Evolutionary conservation across 1,140 invertebrate species (phyloP).

Genomic region (Anagrus nilaparvatae): DNA sequence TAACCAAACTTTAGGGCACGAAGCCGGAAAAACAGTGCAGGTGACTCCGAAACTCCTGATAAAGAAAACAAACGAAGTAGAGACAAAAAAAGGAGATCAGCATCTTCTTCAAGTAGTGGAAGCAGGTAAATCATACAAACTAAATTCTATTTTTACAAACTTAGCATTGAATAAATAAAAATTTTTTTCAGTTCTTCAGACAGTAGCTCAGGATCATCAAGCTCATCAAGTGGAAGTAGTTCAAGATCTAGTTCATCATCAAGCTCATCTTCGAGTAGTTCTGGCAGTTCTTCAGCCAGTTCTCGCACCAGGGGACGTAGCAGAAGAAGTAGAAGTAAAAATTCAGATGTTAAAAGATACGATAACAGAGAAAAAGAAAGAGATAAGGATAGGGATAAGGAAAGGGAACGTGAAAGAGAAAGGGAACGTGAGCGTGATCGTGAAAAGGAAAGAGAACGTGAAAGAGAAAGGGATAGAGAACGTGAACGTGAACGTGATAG

Average conservation of each 20-base stretch:
- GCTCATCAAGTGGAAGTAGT: constrained; percentile 46
- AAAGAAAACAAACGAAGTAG: constrained; percentile 62
- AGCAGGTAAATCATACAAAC: constrained; percentile 48
- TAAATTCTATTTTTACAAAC: not conserved
- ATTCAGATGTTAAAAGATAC: constrained; percentile 36
- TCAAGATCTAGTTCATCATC: constrained; percentile 64
- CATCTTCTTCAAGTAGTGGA: constrained; percentile 65
- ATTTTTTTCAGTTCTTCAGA: constrained; percentile 55
- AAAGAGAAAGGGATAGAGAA: constrained; percentile 29
- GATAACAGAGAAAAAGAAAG: constrained; percentile 45
- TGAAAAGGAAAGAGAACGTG: constrained; percentile 30
- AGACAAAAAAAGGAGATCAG: constrained; percentile 57
- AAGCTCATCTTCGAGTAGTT: constrained; percentile 55
- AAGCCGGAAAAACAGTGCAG: constrained; percentile 46
- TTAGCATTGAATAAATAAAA: not conserved
- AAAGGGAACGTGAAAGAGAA: constrained; percentile 41
- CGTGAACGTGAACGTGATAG: constrained; percentile 36
- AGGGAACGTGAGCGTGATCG: constrained; percentile 43
- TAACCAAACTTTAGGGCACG: constrained; percentile 44
- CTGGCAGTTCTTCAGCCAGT: constrained; percentile 52
- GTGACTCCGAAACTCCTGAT: constrained; percentile 48
- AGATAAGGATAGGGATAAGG: constrained; percentile 41
- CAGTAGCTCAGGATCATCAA: constrained; percentile 55
- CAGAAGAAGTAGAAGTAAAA: constrained; percentile 41
- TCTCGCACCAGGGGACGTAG: constrained; percentile 41